Evolutionary conservation across 2,797 vertebrate genomes (phyloP).

Genomic region (Gymnothorax reevesii): DNA sequence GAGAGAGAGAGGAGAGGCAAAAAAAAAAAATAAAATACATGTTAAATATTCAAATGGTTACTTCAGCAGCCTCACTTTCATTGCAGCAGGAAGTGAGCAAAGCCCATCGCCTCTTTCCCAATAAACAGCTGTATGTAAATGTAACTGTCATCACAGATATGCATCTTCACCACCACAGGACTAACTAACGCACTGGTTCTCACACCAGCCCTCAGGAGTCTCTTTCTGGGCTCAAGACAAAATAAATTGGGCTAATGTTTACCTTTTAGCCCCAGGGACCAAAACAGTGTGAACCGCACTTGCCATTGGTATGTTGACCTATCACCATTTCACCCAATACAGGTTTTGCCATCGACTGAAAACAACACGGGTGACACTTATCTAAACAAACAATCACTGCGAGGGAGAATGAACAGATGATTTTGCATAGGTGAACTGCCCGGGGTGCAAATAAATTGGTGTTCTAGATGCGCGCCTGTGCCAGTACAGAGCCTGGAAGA

Average conservation of each 20-base stretch:
- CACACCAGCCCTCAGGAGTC: conserved; percentile 34
- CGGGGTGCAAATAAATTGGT: conserved; percentile 22
- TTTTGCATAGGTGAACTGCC: conserved; percentile 31
- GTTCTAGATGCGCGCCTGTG: conserved; percentile 20
- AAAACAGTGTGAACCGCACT: conserved; percentile 54
- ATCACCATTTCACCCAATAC: conserved; percentile 49
- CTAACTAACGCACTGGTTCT: conserved; percentile 48
- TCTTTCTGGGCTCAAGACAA: conserved; percentile 52
- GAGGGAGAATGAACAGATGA: conserved; percentile 23
- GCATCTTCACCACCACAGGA: conserved; percentile 39
- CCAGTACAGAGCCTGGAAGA: neutral
- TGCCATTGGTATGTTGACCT: conserved; percentile 52
- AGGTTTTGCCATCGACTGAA: conserved; percentile 49
- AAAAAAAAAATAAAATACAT: conserved; percentile 41
- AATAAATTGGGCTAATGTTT: conserved; percentile 61
- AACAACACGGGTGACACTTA: conserved; percentile 53
- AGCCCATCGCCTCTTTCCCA: conserved; percentile 48
- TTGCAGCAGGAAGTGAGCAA: conserved; percentile 33
- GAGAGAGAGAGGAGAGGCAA: conserved; percentile 38
- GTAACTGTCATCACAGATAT: conserved; percentile 33
- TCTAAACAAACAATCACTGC: conserved; percentile 51
- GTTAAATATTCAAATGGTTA: conserved; percentile 38
- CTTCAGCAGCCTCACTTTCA: conserved; percentile 11
- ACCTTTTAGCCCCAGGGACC: conserved; percentile 54
- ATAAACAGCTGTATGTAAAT: conserved; percentile 21